phyloP scores from a whole-genome alignment of 2,797 vertebrate genomes.

The Borostomias antarcticus region DNA sequence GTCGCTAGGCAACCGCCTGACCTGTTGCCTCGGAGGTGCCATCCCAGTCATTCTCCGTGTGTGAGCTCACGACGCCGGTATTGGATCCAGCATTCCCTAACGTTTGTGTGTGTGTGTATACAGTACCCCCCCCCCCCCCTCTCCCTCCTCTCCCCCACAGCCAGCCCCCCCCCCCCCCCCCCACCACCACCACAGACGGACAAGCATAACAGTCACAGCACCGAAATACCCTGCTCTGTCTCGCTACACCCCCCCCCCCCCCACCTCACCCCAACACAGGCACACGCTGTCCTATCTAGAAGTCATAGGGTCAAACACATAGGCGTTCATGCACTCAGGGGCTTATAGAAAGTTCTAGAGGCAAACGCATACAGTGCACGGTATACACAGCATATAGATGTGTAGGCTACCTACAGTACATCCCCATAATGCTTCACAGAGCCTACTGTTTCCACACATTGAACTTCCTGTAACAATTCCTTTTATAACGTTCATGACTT shows the following conservation, averaged over 20 bases:
- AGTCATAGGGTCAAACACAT: constrained; percentile 15
- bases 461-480: no score
- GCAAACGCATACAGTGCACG: constrained; percentile 21
- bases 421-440: no score
- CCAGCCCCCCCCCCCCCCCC: constrained; percentile 23
- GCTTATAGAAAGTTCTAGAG: constrained; percentile 48
- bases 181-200: constrained; percentile 7
- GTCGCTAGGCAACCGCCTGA: constrained; percentile 67
- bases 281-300: neutral
- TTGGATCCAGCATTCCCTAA: constrained; percentile 51
- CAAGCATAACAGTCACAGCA: constrained; percentile 29
- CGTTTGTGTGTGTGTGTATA: neutral
- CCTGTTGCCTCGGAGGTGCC: constrained; percentile 63
- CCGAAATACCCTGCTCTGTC: constrained; percentile 40
- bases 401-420: no score
- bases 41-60: constrained; percentile 65
- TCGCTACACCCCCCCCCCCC: neutral
- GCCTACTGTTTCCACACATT: no score
- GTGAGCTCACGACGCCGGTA: constrained; percentile 73
- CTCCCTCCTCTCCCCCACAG: constrained; percentile 22
- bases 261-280: neutral
- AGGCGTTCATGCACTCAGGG: neutral
- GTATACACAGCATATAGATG: constrained; percentile 2
- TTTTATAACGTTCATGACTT: no score
- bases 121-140: constrained; percentile 24